Evolutionary conservation across 2,797 vertebrate genomes (phyloP).

Genomic region (Champsocephalus esox): DNA sequence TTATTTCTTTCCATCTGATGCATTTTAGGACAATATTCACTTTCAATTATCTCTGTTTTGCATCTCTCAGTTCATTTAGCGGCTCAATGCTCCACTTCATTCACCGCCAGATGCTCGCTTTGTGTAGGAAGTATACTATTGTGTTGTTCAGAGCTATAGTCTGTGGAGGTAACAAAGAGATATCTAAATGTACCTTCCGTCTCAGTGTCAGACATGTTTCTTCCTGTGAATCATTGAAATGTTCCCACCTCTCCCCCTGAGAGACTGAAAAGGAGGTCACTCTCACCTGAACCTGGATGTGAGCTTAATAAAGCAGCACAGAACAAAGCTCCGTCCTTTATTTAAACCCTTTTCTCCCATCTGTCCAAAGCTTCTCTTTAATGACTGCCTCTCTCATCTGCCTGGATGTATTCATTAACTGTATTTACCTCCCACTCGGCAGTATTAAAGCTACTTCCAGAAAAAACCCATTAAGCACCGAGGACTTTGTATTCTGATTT

Average conservation of each 20-base stretch:
- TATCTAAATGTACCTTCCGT: not conserved
- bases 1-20: not conserved
- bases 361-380: constrained; percentile 24
- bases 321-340: constrained; percentile 16
- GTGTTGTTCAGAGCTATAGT: not conserved
- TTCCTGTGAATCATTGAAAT: constrained; percentile 26
- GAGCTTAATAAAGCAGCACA: constrained; percentile 46
- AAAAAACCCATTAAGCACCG: constrained; percentile 44
- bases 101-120: no score
- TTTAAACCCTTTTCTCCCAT: not conserved
- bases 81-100: not conserved
- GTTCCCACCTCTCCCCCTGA: constrained; percentile 16
- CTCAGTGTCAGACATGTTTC: not conserved
- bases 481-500: constrained; percentile 36
- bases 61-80: not conserved
- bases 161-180: not conserved
- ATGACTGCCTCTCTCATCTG: constrained; percentile 24
- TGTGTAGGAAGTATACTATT: not conserved
- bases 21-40: not conserved
- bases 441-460: constrained; percentile 17
- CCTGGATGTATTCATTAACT: constrained; percentile 42
- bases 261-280: constrained; percentile 61
- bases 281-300: constrained; percentile 44
- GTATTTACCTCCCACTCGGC: constrained; percentile 40
- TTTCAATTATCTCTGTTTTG: not conserved